Conservation (phyloP, 2,888 invertebrate species). For the Antheraea yamamai region DNA sequence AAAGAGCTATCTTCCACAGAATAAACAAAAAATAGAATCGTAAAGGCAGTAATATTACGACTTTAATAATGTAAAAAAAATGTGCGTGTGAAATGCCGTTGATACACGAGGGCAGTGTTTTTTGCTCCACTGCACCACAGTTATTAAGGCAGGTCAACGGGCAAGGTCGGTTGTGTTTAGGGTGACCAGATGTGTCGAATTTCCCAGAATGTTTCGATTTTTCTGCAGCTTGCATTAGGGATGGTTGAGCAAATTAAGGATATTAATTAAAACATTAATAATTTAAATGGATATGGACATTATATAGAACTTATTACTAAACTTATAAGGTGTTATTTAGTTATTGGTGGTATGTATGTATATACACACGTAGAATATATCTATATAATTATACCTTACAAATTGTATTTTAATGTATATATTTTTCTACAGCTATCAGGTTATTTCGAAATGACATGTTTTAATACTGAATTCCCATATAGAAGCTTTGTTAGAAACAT, state of each 20-base stretch:
- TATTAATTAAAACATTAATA: neutral
- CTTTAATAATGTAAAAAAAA: neutral
- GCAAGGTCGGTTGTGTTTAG: constrained; percentile 6
- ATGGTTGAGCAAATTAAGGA: neutral
- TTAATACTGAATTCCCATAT: too few relatives aligned
- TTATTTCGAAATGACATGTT: too few relatives aligned
- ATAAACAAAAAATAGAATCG: neutral
- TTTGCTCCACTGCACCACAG: constrained; percentile 1
- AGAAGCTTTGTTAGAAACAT: too few relatives aligned
- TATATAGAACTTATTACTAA: neutral
- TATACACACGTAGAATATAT: neutral
- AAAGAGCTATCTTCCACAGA: neutral
- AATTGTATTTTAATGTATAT: too few relatives aligned
- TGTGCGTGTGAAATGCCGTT: neutral
- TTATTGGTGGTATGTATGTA: neutral
- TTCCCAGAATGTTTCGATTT: neutral
- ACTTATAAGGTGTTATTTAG: neutral
- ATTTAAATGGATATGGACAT: too few relatives aligned
- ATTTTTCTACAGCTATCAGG: too few relatives aligned
- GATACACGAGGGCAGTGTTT: constrained; percentile 6
- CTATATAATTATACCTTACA: neutral
- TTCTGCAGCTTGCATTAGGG: neutral
- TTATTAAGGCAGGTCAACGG: constrained; percentile 12
- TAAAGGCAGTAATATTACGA: neutral
- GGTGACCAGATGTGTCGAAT: neutral